Percentiles rank a stretch among this genome's conserved stretches.
phyloP scores from a whole-genome alignment of 2,888 invertebrate species.

The Dynastes hyllus region DNA sequence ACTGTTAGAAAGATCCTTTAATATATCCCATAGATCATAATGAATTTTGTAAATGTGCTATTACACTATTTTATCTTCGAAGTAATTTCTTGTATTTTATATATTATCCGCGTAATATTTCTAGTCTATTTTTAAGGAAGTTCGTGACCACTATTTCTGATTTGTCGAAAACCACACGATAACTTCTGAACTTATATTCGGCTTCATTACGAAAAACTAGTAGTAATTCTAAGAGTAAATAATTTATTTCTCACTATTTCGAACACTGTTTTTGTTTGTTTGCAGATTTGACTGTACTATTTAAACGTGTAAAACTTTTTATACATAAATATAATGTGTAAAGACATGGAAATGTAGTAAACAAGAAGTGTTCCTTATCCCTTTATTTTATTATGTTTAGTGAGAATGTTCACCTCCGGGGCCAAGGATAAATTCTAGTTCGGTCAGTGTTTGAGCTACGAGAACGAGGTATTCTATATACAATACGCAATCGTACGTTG shows the following conservation, averaged over 20 bases:
- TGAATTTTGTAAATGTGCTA: slow-evolving; percentile 29
- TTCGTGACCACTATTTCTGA: slow-evolving; percentile 2
- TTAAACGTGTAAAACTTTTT: slow-evolving; percentile 68
- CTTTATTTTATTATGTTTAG: slow-evolving; percentile 46
- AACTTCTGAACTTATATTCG: slow-evolving; percentile 41
- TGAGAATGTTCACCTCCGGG: slow-evolving; percentile 53
- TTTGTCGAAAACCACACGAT: slow-evolving; percentile 28
- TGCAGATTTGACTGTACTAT: slow-evolving; percentile 66
- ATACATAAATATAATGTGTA: slow-evolving; percentile 70
- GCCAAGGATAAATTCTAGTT: slow-evolving; percentile 48
- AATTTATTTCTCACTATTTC: slow-evolving; percentile 60
- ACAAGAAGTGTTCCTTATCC: slow-evolving; percentile 54
- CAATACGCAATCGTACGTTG: slow-evolving; percentile 37
- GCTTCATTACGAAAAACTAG: slow-evolving; percentile 25
- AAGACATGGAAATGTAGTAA: slow-evolving; percentile 63
- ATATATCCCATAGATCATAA: slow-evolving; percentile 12
- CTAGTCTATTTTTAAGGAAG: slow-evolving; percentile 49
- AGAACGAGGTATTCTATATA: slow-evolving; percentile 27
- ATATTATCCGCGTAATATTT: slow-evolving; percentile 30
- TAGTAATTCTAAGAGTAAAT: slow-evolving; percentile 55
- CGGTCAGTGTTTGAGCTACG: slow-evolving; percentile 10
- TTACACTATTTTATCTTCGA: slow-evolving; percentile 3
- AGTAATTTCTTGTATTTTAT: slow-evolving; percentile 16
- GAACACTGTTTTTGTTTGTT: slow-evolving; percentile 60
- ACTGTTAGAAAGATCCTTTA: slow-evolving; percentile 1